A percentile compares a stretch with the other conserved stretches of the same genome.
These are phyloP conservation scores for Dinomys branickii DNA, from an alignment of 2,113 vertebrate genomes.

Conservation along the genomic window DNA sequence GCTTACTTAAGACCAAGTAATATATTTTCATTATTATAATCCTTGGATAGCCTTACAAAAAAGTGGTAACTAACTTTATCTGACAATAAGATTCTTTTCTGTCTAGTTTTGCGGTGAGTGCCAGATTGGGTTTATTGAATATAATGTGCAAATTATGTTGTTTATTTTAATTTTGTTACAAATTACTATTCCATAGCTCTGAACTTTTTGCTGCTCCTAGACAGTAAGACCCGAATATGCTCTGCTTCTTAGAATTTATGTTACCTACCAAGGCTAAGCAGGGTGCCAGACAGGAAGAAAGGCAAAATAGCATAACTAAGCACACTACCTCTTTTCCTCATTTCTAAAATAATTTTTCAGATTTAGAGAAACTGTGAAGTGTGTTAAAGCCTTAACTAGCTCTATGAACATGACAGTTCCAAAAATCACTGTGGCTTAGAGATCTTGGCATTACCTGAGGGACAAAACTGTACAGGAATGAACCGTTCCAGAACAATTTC, in stretches of 20 bases:
- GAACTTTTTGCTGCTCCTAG: slow-evolving; percentile 20
- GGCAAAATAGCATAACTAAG: background rate
- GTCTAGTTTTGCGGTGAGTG: background rate
- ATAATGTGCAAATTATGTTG: background rate
- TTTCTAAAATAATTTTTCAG: slow-evolving; percentile 61
- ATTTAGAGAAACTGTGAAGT: background rate
- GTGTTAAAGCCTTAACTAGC: background rate
- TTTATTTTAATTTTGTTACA: background rate
- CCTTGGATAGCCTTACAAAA: background rate
- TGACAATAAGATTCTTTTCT: background rate
- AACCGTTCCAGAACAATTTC: slow-evolving; percentile 45
- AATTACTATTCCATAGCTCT: background rate
- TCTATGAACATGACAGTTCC: slow-evolving; percentile 35
- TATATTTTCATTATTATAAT: background rate
- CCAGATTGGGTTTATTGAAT: background rate
- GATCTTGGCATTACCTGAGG: background rate
- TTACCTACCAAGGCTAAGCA: background rate
- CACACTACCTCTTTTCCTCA: background rate
- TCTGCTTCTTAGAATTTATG: slow-evolving; percentile 43
- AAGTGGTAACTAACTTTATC: background rate
- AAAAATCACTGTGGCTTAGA: slow-evolving; percentile 41
- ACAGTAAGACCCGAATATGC: background rate
- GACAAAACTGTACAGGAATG: slow-evolving; percentile 31
- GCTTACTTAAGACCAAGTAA: background rate
- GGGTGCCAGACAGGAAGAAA: background rate